These are phyloP conservation scores for Tetramorium parvispinum DNA, from an alignment of 1,140 invertebrate genomes.

Conservation along the genomic window DNA sequence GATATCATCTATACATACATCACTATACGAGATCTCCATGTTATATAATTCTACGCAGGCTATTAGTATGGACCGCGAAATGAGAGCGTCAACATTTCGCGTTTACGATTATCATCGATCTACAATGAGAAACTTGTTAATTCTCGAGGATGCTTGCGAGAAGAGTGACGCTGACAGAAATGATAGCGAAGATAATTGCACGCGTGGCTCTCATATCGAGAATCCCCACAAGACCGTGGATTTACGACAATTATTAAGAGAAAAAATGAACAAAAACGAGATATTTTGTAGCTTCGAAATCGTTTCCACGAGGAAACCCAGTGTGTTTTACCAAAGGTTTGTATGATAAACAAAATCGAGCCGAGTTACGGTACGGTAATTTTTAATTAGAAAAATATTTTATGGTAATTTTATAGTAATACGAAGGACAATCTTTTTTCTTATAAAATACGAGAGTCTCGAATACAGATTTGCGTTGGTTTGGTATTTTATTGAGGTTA, in stretches of 20 bases:
- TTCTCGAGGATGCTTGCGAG: not conserved
- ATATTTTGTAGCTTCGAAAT: constrained; percentile 77
- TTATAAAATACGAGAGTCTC: not conserved
- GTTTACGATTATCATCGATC: not conserved
- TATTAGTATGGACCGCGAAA: not conserved
- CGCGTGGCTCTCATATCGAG: not conserved
- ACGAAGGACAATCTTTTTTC: not conserved
- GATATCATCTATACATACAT: not conserved
- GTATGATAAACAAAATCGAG: not conserved
- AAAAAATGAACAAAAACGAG: constrained; percentile 62
- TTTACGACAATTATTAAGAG: constrained; percentile 60
- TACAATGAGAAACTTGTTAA: constrained; percentile 13
- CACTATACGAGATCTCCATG: not conserved
- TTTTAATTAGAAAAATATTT: constrained; percentile 24
- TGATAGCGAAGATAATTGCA: not conserved
- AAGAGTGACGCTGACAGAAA: not conserved
- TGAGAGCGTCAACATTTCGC: not conserved
- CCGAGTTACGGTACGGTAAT: not conserved
- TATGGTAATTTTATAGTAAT: not conserved
- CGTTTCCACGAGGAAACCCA: constrained; percentile 44
- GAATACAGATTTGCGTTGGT: not conserved
- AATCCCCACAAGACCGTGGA: not conserved
- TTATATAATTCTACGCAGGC: constrained; percentile 48
- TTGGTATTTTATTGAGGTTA: not conserved
- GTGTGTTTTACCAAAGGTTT: constrained; percentile 68